Conservation (phyloP, 2,113 vertebrate genomes). For the Pseudorhombus dupliciocellatus region DNA sequence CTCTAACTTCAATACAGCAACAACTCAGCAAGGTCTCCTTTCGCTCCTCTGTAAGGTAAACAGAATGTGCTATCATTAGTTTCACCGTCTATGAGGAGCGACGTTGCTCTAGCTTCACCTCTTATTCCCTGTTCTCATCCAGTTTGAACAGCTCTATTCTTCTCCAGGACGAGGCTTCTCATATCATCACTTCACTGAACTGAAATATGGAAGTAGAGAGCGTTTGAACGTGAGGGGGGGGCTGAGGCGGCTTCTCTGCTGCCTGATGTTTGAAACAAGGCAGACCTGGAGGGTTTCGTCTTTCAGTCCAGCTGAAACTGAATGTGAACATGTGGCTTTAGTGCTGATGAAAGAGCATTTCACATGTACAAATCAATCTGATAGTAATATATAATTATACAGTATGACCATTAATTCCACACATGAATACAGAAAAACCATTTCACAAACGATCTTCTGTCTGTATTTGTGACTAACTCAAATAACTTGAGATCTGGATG, state of each 20-base stretch:
- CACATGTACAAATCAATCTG: background rate
- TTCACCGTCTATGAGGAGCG: conserved; percentile 18
- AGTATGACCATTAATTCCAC: background rate
- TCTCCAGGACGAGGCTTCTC: conserved; percentile 42
- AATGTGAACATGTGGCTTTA: conserved; percentile 22
- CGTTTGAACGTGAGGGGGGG: conserved; percentile 35
- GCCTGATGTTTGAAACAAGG: conserved; percentile 55
- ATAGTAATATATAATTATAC: conserved; percentile 6
- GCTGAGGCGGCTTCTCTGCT: conserved; percentile 12
- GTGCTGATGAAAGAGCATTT: background rate
- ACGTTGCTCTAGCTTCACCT: conserved; percentile 23
- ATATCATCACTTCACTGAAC: conserved; percentile 56
- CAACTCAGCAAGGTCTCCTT: background rate
- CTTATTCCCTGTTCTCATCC: conserved; percentile 59
- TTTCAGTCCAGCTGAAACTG: conserved; percentile 42
- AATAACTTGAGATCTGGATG: conserved; percentile 6
- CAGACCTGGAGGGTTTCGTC: conserved; percentile 50
- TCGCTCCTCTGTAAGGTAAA: conserved; percentile 8
- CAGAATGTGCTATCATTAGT: conserved; percentile 44
- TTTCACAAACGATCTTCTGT: background rate
- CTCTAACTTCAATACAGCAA: conserved; percentile 4
- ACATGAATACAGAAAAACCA: too few relatives aligned
- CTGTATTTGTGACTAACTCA: conserved; percentile 5
- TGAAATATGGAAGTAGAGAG: conserved; percentile 63
- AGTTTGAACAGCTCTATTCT: conserved; percentile 59